Base-by-base conservation (phyloP, 2,113 vertebrate genomes). In the Alexandromys fortis region DNA sequence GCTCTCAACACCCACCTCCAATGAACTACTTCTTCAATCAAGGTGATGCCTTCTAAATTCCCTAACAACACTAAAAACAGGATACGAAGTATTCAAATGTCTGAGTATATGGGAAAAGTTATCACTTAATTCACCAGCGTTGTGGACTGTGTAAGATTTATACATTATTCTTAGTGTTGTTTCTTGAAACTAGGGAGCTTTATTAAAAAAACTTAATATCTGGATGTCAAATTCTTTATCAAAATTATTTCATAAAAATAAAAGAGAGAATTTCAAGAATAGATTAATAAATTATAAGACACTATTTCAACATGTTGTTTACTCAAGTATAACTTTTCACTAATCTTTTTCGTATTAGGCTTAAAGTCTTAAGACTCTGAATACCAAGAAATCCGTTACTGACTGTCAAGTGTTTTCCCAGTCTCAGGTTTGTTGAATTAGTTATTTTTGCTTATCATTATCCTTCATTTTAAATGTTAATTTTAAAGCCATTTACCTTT, bases 401-500 rank as follows among this genome's bases (percentile, higher is more conserved):
- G 30, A 65, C 12, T 10, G 79, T 49, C 16, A 65, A 68, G 16
- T 89, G 5, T 81, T 42, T 81, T 75, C 8, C 3, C 75, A 52
- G 3, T 33, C 26, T 72, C 82, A 67, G 61, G 45, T 63, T 86
- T 28, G 87, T 75, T 89, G 8, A 90, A 2, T 0, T 67, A 21
- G 30, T 87, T 89, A 7, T 68, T 67, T 67, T 82, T 92, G 19
- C 28, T 49, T 78, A n/a, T 77, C 1, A 9, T 17, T 67, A 94
- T 52, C 2, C 0, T 12, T 73, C 38, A 5, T 76, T 49, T 79
- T 5, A 47, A 47, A 92, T 77, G 7, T 47, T 47, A 19, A 6
- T 28, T 21, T 58, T 58, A 58, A 98, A 97, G 96, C 94, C 95
- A 96, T 97, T 97, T 97, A 94, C 97, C 96, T 97, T 97, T 98